phyloP scores from a whole-genome alignment of 2,888 invertebrate species.

The Neocrepidodera transversa region DNA sequence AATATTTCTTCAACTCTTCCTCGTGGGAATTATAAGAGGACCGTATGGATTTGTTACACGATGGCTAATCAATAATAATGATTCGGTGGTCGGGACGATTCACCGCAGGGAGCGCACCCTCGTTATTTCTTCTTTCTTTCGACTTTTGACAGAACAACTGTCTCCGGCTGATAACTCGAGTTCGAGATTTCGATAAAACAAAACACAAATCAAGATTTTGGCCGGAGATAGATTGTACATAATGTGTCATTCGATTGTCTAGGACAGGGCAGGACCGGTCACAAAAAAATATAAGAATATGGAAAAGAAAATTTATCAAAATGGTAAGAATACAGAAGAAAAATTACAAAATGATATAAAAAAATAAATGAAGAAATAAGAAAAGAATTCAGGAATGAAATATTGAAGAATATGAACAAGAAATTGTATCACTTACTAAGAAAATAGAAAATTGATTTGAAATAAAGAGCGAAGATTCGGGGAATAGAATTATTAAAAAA shows the following conservation, averaged over 20 bases:
- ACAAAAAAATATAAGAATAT: no score
- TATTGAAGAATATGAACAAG: no score
- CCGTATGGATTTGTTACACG: constrained; percentile 38
- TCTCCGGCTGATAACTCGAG: constrained; percentile 38
- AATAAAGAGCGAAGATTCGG: no score
- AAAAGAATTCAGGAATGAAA: no score
- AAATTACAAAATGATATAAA: no score
- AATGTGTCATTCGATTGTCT: constrained; percentile 1
- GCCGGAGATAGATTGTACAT: constrained; percentile 3
- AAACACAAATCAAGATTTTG: constrained; percentile 28
- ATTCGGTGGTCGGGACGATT: constrained; percentile 51
- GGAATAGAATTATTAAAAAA: no score
- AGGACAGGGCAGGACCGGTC: not conserved
- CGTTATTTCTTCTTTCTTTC: constrained; percentile 43
- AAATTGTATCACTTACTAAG: no score
- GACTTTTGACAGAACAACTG: constrained; percentile 48
- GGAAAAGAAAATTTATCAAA: no score
- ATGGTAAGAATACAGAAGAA: no score
- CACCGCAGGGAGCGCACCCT: constrained; percentile 53
- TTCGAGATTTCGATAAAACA: constrained; percentile 38
- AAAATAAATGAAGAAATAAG: no score
- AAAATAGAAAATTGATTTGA: no score
- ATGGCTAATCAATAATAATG: constrained; percentile 54
- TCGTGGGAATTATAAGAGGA: constrained; percentile 36
- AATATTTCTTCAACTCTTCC: constrained; percentile 24